Evolutionary conservation across 53 echinoderm and acorn worm species (phyloP).

Genomic region (Crossaster papposus): DNA sequence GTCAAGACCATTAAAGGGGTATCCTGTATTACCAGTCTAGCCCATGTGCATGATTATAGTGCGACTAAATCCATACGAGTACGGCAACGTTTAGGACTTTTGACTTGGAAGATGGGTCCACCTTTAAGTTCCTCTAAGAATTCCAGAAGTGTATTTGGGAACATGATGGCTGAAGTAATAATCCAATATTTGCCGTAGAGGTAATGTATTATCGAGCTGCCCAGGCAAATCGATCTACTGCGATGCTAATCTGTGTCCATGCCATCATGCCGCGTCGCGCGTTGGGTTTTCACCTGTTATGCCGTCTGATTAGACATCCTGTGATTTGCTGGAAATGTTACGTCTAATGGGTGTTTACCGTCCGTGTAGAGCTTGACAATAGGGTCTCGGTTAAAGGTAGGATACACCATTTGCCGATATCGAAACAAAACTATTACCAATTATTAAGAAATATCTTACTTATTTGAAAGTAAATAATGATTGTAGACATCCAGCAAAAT

Average conservation of each 20-base stretch:
- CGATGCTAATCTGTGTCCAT: background rate
- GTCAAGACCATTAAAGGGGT: no score
- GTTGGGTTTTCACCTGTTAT: background rate
- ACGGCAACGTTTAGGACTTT: background rate
- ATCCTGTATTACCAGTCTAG: no score
- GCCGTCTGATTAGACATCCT: background rate
- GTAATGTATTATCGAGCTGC: conserved; percentile 18
- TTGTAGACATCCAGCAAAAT: no score
- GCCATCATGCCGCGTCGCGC: background rate
- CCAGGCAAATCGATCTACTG: conserved; percentile 10
- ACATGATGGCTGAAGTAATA: background rate
- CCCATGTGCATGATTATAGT: background rate
- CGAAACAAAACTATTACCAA: no score
- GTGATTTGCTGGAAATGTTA: conserved; percentile 2
- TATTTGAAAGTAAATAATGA: no score
- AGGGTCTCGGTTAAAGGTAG: background rate
- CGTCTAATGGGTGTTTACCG: background rate
- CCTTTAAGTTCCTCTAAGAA: background rate
- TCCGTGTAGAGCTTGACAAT: background rate
- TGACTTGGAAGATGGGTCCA: background rate
- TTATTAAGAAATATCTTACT: no score
- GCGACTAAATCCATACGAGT: background rate
- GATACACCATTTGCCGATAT: no score
- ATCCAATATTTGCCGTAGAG: conserved; percentile 16
- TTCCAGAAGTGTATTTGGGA: background rate